Percentiles rank a stretch among this genome's conserved stretches.
These are phyloP conservation scores for Tipula unca DNA, from an alignment of 2,888 invertebrate species.

Conservation along the genomic window DNA sequence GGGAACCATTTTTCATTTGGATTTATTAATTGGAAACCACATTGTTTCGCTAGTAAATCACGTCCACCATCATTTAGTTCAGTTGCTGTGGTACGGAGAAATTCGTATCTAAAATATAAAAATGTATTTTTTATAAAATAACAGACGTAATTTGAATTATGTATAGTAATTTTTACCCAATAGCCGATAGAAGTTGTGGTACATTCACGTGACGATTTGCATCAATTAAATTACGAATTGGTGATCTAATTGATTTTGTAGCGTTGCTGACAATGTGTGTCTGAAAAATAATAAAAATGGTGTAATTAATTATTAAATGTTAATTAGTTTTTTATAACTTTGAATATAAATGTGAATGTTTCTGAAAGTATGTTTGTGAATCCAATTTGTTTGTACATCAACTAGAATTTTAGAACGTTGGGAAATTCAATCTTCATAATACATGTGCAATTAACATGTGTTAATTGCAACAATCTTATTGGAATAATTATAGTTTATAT, in stretches of 20 bases:
- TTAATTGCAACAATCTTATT: too few relatives aligned
- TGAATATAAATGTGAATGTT: not conserved
- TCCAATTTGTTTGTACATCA: too few relatives aligned
- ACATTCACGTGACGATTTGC: conserved; percentile 61
- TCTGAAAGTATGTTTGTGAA: too few relatives aligned
- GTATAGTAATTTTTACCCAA: conserved; percentile 47
- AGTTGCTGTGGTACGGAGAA: conserved; percentile 61
- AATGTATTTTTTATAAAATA: not conserved
- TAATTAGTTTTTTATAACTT: not conserved
- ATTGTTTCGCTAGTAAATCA: conserved; percentile 60
- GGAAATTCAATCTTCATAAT: too few relatives aligned
- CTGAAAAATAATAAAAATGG: conserved; percentile 42
- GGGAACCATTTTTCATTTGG: conserved; percentile 85
- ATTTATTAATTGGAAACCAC: conserved; percentile 77
- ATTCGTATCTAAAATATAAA: conserved; percentile 50
- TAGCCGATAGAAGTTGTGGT: conserved; percentile 62
- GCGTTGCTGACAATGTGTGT: conserved; percentile 75
- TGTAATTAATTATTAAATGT: not conserved
- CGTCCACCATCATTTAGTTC: conserved; percentile 63
- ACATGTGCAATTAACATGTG: too few relatives aligned
- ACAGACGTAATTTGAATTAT: not conserved
- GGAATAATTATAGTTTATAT: too few relatives aligned
- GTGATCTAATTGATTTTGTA: conserved; percentile 72
- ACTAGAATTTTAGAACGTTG: too few relatives aligned
- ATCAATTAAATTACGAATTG: conserved; percentile 75